Conservation (phyloP, 2,113 vertebrate genomes). For the Gallinago paraguaiae region DNA sequence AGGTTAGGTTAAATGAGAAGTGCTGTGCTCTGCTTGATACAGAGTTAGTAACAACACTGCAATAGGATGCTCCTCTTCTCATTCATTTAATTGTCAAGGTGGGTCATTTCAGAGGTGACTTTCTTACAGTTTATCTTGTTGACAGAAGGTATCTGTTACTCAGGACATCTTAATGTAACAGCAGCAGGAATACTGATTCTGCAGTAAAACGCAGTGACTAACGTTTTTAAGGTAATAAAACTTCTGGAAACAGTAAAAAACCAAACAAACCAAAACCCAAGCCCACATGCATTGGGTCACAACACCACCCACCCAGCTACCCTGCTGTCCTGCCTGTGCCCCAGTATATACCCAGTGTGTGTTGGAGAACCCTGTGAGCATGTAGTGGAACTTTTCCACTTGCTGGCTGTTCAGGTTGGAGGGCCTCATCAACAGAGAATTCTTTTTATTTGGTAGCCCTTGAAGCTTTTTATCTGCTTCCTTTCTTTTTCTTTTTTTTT, state of each 20-base stretch:
- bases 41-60: background rate
- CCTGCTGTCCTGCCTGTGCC: background rate
- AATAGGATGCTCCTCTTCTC: background rate
- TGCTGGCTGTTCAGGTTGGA: background rate
- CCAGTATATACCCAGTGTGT: rapidly evolving
- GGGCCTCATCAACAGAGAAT: background rate
- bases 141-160: background rate
- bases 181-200: background rate
- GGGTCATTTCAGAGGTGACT: background rate
- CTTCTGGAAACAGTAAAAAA: background rate
- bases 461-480: background rate
- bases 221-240: background rate
- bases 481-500: too few relatives aligned
- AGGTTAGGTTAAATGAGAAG: background rate
- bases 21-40: background rate
- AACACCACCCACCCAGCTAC: background rate
- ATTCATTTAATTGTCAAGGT: background rate
- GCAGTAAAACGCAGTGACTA: background rate
- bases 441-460: background rate
- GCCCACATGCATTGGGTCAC: rapidly evolving
- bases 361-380: background rate
- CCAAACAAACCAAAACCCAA: rapidly evolving
- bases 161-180: background rate
- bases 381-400: background rate
- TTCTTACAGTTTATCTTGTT: background rate